Conservation (phyloP, 23 tunicate species). For the Trididemnum miniatum region DNA sequence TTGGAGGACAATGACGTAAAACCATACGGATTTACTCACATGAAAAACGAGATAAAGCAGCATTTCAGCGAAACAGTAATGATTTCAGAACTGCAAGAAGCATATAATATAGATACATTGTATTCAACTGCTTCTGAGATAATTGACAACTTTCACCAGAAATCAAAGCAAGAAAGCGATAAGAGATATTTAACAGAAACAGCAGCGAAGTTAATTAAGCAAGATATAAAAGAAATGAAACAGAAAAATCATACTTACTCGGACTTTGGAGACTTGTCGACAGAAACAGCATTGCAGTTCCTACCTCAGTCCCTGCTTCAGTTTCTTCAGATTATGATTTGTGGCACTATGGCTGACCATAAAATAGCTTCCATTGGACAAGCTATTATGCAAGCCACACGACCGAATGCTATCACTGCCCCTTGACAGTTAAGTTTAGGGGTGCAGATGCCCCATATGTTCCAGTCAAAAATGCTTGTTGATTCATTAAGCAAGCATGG, state of each 20-base stretch:
- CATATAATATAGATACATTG: background rate
- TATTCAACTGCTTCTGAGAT: background rate
- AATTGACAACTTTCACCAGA: background rate
- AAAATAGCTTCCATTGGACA: background rate
- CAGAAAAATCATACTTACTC: too few relatives aligned
- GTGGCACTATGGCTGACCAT: background rate
- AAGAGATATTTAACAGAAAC: background rate
- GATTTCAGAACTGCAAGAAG: background rate
- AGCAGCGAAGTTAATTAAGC: too few relatives aligned
- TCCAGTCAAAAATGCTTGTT: background rate
- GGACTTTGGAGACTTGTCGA: too few relatives aligned
- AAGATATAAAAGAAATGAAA: background rate
- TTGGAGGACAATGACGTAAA: background rate
- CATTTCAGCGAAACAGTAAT: background rate
- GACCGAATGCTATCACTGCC: background rate
- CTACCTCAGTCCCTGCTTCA: background rate
- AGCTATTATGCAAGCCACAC: constrained; percentile 1
- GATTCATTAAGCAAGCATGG: too few relatives aligned
- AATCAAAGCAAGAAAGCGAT: background rate
- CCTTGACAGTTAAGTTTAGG: background rate
- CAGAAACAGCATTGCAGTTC: background rate
- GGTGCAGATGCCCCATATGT: background rate
- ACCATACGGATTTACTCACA: too few relatives aligned
- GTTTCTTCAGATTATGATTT: background rate
- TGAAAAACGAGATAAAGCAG: background rate